phyloP scores from a whole-genome alignment of 2,113 vertebrate genomes.

The Capricornis sumatraensis region DNA sequence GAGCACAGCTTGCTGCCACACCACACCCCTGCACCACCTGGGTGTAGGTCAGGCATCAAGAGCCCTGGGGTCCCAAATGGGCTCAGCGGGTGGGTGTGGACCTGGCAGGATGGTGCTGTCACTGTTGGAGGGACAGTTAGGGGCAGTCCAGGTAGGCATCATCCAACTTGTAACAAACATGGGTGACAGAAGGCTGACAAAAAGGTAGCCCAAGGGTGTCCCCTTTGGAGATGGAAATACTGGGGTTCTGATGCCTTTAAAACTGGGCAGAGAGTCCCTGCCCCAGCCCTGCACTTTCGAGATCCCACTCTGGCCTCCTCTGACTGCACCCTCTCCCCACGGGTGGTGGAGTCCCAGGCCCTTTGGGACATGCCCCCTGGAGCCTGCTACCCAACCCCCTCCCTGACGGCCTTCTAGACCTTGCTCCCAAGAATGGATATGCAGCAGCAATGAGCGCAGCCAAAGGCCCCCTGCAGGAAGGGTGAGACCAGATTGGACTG shows the following conservation, averaged over 20 bases:
- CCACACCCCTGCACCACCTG: constrained; percentile 56
- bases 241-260: background rate
- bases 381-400: background rate
- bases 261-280: background rate
- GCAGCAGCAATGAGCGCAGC: background rate
- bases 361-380: background rate
- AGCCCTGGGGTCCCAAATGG: constrained; percentile 18
- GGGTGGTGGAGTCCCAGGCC: background rate
- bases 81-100: constrained; percentile 64
- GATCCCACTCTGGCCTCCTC: background rate
- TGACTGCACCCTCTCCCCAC: background rate
- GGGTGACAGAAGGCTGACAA: background rate
- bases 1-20: constrained; percentile 51
- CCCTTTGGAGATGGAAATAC: background rate
- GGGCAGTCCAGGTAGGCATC: constrained; percentile 52
- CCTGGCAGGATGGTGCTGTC: constrained; percentile 57
- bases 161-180: background rate
- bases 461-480: rapidly evolving
- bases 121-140: constrained; percentile 45
- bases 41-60: constrained; percentile 34
- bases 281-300: background rate
- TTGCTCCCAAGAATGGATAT: background rate
- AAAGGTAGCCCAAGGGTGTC: background rate
- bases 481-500: background rate
- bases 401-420: background rate